phyloP scores from a whole-genome alignment of 2,113 vertebrate genomes.

The Coptodon rendalli region DNA sequence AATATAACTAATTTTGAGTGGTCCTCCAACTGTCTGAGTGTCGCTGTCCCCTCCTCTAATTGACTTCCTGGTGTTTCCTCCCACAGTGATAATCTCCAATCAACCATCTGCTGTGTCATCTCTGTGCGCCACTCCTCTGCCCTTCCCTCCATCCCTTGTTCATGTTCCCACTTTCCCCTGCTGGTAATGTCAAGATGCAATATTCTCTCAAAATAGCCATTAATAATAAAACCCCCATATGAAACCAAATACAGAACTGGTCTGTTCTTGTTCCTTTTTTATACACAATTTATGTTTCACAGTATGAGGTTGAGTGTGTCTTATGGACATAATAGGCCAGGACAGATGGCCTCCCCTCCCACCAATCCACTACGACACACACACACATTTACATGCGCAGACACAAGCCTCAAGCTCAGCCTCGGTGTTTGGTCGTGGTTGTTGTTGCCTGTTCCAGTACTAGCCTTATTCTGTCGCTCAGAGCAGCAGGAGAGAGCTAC shows the following conservation, averaged over 20 bases:
- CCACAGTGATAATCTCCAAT: constrained; percentile 81
- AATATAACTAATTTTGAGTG: constrained; percentile 28
- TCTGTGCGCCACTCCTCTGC: constrained; percentile 13
- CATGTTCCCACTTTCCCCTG: background rate
- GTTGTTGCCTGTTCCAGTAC: constrained; percentile 42
- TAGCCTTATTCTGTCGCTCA: constrained; percentile 68
- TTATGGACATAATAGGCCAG: constrained; percentile 49
- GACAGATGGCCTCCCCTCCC: constrained; percentile 56
- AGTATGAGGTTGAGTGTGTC: background rate
- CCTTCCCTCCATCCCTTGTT: constrained; percentile 7
- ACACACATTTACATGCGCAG: background rate
- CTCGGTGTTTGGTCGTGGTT: constrained; percentile 18
- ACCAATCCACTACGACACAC: background rate
- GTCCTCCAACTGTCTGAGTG: constrained; percentile 38
- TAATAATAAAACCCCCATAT: background rate
- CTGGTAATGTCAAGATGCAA: constrained; percentile 19
- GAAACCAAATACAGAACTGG: background rate
- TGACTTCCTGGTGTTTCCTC: constrained; percentile 70
- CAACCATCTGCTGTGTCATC: constrained; percentile 78
- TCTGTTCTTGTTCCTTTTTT: background rate
- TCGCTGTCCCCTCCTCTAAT: constrained; percentile 55
- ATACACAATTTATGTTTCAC: background rate
- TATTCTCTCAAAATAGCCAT: constrained; percentile 11
- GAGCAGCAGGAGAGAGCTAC: constrained; percentile 48
- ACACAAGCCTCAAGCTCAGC: constrained; percentile 21